Evolutionary conservation across 35 echinoderm and acorn worm genomes (phyloP), one percentile per base, ranked within the genome.

Genomic region (Patiria miniata): DNA sequence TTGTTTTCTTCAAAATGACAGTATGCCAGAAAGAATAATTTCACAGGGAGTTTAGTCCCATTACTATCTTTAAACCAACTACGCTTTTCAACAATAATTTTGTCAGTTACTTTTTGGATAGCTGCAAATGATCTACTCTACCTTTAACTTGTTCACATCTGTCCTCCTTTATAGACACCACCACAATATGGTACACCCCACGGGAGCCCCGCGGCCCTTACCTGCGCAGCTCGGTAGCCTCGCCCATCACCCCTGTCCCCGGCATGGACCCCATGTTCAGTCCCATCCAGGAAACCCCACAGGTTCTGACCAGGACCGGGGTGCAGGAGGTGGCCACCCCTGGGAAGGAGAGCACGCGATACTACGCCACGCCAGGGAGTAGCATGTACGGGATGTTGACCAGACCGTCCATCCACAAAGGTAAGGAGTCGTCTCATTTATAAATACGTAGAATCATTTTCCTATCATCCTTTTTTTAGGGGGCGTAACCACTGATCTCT

Each of bases 381-480:
- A 23, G 65, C n/a, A 5, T 21, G 42, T 38, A 39, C 39, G 19
- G 18, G 39, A 53, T 33, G 8, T 37, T 85, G 57, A 61, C 53
- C 57, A 37, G 83, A 39, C 83, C 26, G 26, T 39, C 83, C 18
- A 85, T 85, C 32, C 83, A 85, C 57, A 69, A 6, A 28, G 60
- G 83, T 85, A 85, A 17, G 83, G 1, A 83, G n/a, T n/a, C 22
- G 15, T 57, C 15, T n/a, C 54, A n/a, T n/a, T n/a, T n/a, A n/a
- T n/a, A n/a, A n/a, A n/a, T n/a, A n/a, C n/a, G n/a, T n/a, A n/a
- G n/a, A n/a, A n/a, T n/a, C n/a, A n/a, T n/a, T n/a, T n/a, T n/a
- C n/a, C n/a, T n/a, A n/a, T n/a, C n/a, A n/a, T n/a, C n/a, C n/a
- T n/a, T n/a, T n/a, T n/a, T n/a, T n/a, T n/a, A n/a, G n/a, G n/a